These are phyloP conservation scores for Sebastes vulpes DNA, from an alignment of 2,797 vertebrate species.

Conservation along the genomic window DNA sequence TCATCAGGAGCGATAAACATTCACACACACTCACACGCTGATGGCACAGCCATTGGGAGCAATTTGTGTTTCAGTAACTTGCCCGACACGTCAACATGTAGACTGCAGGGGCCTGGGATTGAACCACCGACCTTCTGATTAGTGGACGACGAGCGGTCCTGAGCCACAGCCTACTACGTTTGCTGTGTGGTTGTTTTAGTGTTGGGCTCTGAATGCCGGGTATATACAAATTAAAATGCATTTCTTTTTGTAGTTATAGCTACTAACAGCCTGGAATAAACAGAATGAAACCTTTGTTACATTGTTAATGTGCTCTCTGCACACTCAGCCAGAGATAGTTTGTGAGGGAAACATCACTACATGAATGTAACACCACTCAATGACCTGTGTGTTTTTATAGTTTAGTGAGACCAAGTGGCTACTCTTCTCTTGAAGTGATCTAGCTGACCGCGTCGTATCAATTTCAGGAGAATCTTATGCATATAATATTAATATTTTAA, in stretches of 20 bases:
- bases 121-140: background rate
- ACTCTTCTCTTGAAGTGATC: background rate
- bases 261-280: too few relatives aligned
- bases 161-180: background rate
- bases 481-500: background rate
- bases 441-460: background rate
- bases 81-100: background rate
- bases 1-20: background rate
- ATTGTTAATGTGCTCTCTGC: background rate
- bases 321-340: background rate
- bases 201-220: background rate
- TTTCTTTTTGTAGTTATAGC: too few relatives aligned
- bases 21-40: too few relatives aligned
- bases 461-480: background rate
- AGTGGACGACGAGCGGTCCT: background rate
- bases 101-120: background rate
- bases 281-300: background rate
- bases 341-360: background rate
- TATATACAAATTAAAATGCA: too few relatives aligned
- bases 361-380: background rate
- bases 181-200: background rate
- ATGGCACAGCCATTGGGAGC: background rate
- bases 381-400: background rate
- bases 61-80: background rate
- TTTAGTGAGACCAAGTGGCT: background rate